Percentiles rank a stretch among this genome's conserved stretches.
phyloP scores from a whole-genome alignment of 1,140 invertebrate species.

The Caenorhabditis remanei region DNA sequence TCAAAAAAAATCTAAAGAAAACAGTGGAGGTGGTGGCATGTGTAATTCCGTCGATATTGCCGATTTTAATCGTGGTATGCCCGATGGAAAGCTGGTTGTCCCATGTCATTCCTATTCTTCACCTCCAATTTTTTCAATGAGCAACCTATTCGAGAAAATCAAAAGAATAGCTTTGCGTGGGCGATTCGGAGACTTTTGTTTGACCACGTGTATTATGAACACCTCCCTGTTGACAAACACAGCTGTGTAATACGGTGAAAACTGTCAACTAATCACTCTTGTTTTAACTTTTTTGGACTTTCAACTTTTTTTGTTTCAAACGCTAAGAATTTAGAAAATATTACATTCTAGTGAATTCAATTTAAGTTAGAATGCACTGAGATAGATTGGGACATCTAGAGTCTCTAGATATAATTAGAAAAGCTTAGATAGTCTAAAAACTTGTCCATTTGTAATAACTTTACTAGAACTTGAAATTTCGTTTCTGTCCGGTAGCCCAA shows the following conservation, averaged over 20 bases:
- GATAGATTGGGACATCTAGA: no score
- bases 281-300: background rate
- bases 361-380: no score
- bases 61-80: conserved; percentile 20
- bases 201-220: conserved; percentile 31
- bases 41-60: conserved; percentile 31
- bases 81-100: conserved; percentile 7
- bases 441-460: no score
- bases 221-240: background rate
- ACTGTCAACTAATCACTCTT: background rate
- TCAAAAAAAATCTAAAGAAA: background rate
- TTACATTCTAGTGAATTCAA: no score
- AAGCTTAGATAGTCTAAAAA: no score
- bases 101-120: background rate
- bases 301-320: background rate
- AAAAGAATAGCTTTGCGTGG: background rate
- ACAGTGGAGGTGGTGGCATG: background rate
- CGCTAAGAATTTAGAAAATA: no score
- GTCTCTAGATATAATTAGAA: no score
- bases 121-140: background rate
- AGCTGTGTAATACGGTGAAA: background rate
- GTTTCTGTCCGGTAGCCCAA: no score
- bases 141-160: background rate
- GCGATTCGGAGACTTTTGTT: conserved; percentile 8
- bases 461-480: no score